Conservation (phyloP, 1,140 invertebrate genomes). For the Microplitis mediator region DNA sequence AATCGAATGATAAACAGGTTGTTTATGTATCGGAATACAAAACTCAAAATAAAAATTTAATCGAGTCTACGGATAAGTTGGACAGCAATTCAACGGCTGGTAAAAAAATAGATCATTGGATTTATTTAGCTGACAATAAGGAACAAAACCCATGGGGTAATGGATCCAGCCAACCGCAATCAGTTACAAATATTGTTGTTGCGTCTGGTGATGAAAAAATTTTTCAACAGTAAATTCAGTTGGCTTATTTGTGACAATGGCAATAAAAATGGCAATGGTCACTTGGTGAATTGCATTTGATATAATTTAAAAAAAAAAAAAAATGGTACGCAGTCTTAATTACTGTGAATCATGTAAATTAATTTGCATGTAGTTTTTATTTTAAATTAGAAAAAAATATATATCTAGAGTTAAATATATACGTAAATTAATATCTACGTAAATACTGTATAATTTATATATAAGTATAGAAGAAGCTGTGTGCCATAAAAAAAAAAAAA, state of each 20-base stretch:
- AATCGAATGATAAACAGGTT: conserved; percentile 48
- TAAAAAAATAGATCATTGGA: conserved; percentile 51
- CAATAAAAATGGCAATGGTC: too few relatives aligned
- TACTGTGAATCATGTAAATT: too few relatives aligned
- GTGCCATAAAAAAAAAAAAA: not conserved
- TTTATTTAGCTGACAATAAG: conserved; percentile 47
- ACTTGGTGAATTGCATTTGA: too few relatives aligned
- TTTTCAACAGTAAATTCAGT: not conserved
- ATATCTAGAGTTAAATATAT: too few relatives aligned
- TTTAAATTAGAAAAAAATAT: too few relatives aligned
- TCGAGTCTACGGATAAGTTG: conserved; percentile 6
- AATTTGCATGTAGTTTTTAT: too few relatives aligned
- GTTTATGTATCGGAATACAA: conserved; percentile 59
- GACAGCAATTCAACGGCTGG: not conserved
- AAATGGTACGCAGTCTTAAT: too few relatives aligned
- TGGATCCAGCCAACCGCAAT: conserved; percentile 45
- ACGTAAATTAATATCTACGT: not conserved
- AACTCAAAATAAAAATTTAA: conserved; percentile 25
- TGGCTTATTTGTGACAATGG: too few relatives aligned
- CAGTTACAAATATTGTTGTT: conserved; percentile 50
- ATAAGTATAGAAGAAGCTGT: not conserved
- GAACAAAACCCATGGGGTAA: conserved; percentile 49
- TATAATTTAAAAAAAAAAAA: too few relatives aligned
- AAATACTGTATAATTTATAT: not conserved
- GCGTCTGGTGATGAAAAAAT: conserved; percentile 45